phyloP scores from a whole-genome alignment of 2,888 invertebrate genomes.

The Trichopoda pennipes region DNA sequence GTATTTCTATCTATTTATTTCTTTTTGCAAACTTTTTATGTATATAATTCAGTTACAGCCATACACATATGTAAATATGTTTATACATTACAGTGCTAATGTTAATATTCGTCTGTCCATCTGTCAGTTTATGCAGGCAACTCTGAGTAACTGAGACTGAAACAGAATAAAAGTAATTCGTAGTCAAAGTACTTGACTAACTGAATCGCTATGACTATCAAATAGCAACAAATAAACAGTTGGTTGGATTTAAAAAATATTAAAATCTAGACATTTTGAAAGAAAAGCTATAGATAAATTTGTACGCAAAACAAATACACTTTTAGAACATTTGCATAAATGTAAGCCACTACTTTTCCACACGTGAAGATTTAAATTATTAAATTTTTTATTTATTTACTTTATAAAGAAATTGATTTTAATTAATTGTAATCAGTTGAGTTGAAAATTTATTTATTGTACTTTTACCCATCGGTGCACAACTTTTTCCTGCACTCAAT shows the following conservation, averaged over 20 bases:
- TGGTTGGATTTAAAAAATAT: slow-evolving; percentile 44
- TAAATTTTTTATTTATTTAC: background rate
- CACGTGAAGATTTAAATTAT: background rate
- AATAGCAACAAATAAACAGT: slow-evolving; percentile 47
- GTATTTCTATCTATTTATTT: slow-evolving; percentile 30
- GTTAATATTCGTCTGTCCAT: slow-evolving; percentile 32
- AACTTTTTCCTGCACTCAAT: background rate
- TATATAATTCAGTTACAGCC: slow-evolving; percentile 16
- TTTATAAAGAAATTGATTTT: slow-evolving; percentile 19
- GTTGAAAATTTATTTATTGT: background rate
- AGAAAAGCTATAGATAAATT: slow-evolving; percentile 49
- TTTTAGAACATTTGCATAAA: slow-evolving; percentile 9
- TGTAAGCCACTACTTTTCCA: background rate
- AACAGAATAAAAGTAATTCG: slow-evolving; percentile 35
- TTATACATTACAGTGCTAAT: background rate
- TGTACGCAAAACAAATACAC: slow-evolving; percentile 11
- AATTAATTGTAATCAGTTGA: background rate
- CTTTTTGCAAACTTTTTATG: slow-evolving; percentile 41
- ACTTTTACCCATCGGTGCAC: background rate
- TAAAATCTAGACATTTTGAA: slow-evolving; percentile 55
- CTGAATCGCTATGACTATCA: slow-evolving; percentile 63
- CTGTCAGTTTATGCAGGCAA: slow-evolving; percentile 47
- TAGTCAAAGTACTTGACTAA: slow-evolving; percentile 66
- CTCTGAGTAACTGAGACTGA: slow-evolving; percentile 42
- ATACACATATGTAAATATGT: slow-evolving; percentile 26